A percentile compares a stretch with the other conserved stretches of the same genome.
These are phyloP conservation scores for Seriola aureovittata DNA, from an alignment of 2,113 vertebrate genomes.

Conservation along the genomic window DNA sequence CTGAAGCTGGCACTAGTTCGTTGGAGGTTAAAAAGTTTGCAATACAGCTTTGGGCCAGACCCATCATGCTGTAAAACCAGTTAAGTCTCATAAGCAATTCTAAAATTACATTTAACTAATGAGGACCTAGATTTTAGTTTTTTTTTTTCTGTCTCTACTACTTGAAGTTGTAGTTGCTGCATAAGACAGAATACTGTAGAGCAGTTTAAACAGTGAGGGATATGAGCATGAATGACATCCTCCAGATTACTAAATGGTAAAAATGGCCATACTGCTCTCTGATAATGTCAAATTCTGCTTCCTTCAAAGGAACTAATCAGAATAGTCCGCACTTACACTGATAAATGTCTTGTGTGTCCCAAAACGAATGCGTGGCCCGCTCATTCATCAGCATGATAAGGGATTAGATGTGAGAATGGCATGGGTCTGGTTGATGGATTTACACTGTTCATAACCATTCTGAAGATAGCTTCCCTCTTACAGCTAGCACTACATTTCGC, in stretches of 20 bases:
- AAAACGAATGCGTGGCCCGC: constrained; percentile 40
- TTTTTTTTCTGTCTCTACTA: neutral
- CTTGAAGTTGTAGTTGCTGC: constrained; percentile 14
- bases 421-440: constrained; percentile 58
- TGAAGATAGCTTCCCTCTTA: constrained; percentile 34
- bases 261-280: constrained; percentile 25
- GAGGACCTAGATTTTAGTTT: neutral
- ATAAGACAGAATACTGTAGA: constrained; percentile 18
- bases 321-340: constrained; percentile 49
- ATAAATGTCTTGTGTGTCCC: constrained; percentile 58
- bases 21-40: constrained; percentile 34
- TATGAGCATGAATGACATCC: constrained; percentile 30
- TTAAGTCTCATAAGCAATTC: neutral
- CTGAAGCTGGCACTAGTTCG: constrained; percentile 11
- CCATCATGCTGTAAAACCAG: constrained; percentile 18
- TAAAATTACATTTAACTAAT: constrained; percentile 6
- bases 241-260: constrained; percentile 46
- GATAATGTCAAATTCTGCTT: constrained; percentile 54
- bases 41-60: neutral
- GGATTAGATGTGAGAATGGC: constrained; percentile 53
- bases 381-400: constrained; percentile 64
- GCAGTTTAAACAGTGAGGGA: constrained; percentile 17
- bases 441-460: constrained; percentile 40
- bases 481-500: constrained; percentile 26
- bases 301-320: constrained; percentile 49